Percentiles rank a stretch among this genome's conserved stretches.
These are phyloP conservation scores for Sylvia atricapilla DNA, from an alignment of 2,113 vertebrate species.

Conservation along the genomic window DNA sequence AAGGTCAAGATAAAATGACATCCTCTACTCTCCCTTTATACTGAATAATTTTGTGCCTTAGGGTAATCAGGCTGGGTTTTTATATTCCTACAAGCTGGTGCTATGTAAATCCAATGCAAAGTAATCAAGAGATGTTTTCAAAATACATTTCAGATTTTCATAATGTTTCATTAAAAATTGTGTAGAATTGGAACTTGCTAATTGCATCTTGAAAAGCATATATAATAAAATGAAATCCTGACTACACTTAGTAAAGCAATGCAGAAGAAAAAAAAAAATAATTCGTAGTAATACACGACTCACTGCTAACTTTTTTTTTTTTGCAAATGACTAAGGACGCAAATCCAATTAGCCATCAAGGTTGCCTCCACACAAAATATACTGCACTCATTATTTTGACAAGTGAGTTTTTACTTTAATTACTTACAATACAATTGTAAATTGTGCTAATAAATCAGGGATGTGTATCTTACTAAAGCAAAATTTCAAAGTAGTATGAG, in stretches of 20 bases:
- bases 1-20: neutral
- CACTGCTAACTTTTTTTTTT: neutral
- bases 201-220: neutral
- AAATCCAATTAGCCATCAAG: slow-evolving; percentile 27
- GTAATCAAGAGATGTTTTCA: neutral
- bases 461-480: neutral
- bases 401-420: slow-evolving; percentile 42
- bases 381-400: slow-evolving; percentile 47
- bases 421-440: slow-evolving; percentile 23
- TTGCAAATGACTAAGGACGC: neutral
- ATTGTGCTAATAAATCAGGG: slow-evolving; percentile 29
- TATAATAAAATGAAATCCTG: neutral
- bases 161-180: neutral
- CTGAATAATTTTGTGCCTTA: neutral
- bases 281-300: neutral
- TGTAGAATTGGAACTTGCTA: neutral
- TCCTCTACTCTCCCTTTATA: neutral
- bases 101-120: neutral
- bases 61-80: neutral
- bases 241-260: neutral
- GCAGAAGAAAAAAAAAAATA: neutral
- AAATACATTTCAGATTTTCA: neutral
- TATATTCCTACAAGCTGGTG: neutral
- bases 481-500: neutral
- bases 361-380: neutral